Base-by-base conservation (phyloP, 2,888 invertebrate genomes). In the Limnephilus auricula region DNA sequence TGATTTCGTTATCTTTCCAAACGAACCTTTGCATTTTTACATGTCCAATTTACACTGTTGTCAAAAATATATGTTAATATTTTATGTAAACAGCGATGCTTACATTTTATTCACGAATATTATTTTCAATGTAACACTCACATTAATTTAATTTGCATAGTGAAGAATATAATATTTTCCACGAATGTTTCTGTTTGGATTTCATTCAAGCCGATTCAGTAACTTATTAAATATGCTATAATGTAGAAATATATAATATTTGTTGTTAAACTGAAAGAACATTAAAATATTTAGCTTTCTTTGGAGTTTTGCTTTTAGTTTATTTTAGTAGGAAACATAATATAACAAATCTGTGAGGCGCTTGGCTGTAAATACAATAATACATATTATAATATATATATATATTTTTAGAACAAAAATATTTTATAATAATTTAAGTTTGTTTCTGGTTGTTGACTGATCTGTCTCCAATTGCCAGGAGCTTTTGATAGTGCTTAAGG, bases 31-130 rank as follows among this genome's bases (percentile, higher is more conserved):
- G 45, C 50, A 25, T 50, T 50, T 65, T 30, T 86, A 86, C 86
- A 65, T 31, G 25, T 86, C 86, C 83, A 88, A 91, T 91, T 91
- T 88, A 91, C 91, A 91, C 31, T 91, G 87, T 91, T 91, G 89
- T 89, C 89, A 89, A 91, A 91, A 91, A 90, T 90, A 90, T 90
- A 90, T 90, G 80, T 87, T 87, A 86, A 79, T 25, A 78, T 37
- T 79, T 89, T 89, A 89, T 79, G 88, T 89, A 89, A 79, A 89
- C 88, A 89, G 25, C 88, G 15, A 79, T 89, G 88, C 88, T 89
- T 89, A 79, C 37, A 79, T 79, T 79, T n/a, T 79, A 87, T 79
- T 32, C 79, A 79, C 25, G 78, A 79, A 37, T 89, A 84, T 87
- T 45, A 5, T 90, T 45, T 86, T 79, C 34, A 83, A 50, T 80